Base-by-base conservation (phyloP, 2,113 vertebrate species). In the Alces alces region DNA sequence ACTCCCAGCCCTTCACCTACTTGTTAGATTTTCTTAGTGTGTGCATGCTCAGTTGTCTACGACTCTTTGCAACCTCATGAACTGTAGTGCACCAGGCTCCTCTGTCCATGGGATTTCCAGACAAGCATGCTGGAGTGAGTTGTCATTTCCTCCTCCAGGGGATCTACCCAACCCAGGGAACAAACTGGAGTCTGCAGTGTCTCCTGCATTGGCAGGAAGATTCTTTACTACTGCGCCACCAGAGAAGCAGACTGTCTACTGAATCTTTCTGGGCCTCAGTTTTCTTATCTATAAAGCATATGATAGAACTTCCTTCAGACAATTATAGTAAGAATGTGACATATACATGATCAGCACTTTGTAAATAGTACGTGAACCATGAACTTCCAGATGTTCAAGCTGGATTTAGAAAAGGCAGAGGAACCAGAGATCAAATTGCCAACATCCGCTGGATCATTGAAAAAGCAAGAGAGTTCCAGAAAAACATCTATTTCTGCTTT, bases 381-480 rank as follows among this genome's bases (percentile, higher is more conserved):
- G 4, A 70, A 70, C n/a, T 70, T 70, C 17, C 64, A 66, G n/a
- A 36, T 21, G 8, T 21, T 70, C 64, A 70, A 36, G 64, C 17
- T 70, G 64, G 64, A 70, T 70, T 70, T 70, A 36, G 64, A 70
- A 70, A 36, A 70, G 64, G 9, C 64, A 66, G 17, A 17, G 64
- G 64, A n/a, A 66, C 33, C 64, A 36, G 64, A 66, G 33, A n/a
- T 66, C 64, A n/a, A 66, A 36, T 10, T 66, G 33, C 16, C 33
- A 66, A 19, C 33, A 66, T 66, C 33, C 0, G 0, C 2, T 36
- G 2, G 8, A 10, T 66, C 33, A 19, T 36, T 0, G 8, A 36
- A 66, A 66, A 66, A 66, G 16, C 33, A n/a, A n/a, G 33, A 66
- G 61, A 66, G 33, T 66, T 66, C 33, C 64, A 21, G 64, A 19